Base-by-base conservation (phyloP, 2,888 invertebrate genomes). In the Rotaria magnacalcarata region DNA sequence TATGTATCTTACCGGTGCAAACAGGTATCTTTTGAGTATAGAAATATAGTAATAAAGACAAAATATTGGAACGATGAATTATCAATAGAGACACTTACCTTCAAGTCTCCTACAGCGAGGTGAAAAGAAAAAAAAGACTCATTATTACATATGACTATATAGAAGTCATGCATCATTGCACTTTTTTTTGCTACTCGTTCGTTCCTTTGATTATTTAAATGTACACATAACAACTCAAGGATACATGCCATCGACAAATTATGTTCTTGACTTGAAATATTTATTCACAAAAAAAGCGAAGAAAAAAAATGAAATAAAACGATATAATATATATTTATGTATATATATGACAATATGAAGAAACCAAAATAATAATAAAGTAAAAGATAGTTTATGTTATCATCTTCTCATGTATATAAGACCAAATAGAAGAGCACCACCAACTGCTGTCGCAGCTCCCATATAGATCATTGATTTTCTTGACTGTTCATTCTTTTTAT, bases 11-110 rank as follows among this genome's bases (percentile, higher is more conserved):
- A 67, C 34, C 10, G 19, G 19, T 34, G 34, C 34, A 67, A 67
- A 1, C 19, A 67, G 34, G 34, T 67, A 67, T 67, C 16, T 34
- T 16, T 34, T 41, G 34, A 67, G 34, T 41, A 19, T 8, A 67
- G 67, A 16, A 34, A 67, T 67, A 34, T 41, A 27, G 67, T 41
- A 67, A 41, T 67, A 67, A 41, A 19, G 67, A 6, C 14, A 67
- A 8, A 27, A 34, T 19, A 6, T 67, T 67, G 34, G 67, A 67
- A 67, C 67, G 67, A 67, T 41, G 67, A 67, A 67, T 67, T 67
- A 67, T 67, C 67, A 67, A 67, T 19, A 67, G 67, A 67, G 67
- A 67, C 67, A 67, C 67, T 67, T 5, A 67, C 67, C 67, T 67
- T 67, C 67, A 67, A 67, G 67, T 67, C 67, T 67, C 67, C 16